A percentile compares a stretch with the other conserved stretches of the same genome.
Evolutionary conservation across 2,113 vertebrate genomes (phyloP).

Genomic region (Cnemophilus loriae): DNA sequence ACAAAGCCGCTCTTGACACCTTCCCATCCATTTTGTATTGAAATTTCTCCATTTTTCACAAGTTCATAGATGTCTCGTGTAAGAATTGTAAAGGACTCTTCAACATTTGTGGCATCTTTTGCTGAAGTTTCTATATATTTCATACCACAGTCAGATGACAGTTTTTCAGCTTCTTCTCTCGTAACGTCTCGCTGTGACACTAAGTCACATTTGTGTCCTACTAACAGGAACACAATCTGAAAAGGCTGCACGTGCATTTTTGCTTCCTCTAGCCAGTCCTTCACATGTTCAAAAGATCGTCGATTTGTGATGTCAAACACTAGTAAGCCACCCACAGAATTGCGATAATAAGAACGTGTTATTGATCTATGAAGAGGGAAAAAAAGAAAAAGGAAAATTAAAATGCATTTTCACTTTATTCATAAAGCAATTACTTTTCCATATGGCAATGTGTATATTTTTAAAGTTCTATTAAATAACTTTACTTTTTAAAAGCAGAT

Average conservation of each 20-base stretch:
- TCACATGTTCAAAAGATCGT: conserved; percentile 78
- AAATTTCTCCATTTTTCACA: conserved; percentile 79
- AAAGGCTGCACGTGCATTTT: conserved; percentile 78
- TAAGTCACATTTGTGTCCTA: conserved; percentile 81
- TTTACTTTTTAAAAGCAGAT: background rate
- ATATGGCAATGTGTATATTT: background rate
- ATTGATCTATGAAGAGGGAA: conserved; percentile 70
- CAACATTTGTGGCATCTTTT: conserved; percentile 78
- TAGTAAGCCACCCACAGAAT: conserved; percentile 80
- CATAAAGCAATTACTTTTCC: background rate
- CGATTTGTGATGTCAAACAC: conserved; percentile 82
- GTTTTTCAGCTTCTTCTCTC: conserved; percentile 78
- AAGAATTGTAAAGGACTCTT: conserved; percentile 80
- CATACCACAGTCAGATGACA: conserved; percentile 77
- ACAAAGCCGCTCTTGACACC: conserved; percentile 82
- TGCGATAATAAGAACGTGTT: conserved; percentile 81
- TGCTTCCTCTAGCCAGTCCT: conserved; percentile 80
- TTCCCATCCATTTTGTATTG: conserved; percentile 82
- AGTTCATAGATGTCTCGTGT: conserved; percentile 82
- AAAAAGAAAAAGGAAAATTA: background rate
- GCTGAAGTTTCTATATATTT: conserved; percentile 82
- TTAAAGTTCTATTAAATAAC: background rate
- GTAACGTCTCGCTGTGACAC: conserved; percentile 74
- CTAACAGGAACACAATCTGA: conserved; percentile 77
- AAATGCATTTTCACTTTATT: background rate